These are phyloP conservation scores for Xenopus petersii DNA, from an alignment of 2,797 vertebrate species.

Conservation along the genomic window DNA sequence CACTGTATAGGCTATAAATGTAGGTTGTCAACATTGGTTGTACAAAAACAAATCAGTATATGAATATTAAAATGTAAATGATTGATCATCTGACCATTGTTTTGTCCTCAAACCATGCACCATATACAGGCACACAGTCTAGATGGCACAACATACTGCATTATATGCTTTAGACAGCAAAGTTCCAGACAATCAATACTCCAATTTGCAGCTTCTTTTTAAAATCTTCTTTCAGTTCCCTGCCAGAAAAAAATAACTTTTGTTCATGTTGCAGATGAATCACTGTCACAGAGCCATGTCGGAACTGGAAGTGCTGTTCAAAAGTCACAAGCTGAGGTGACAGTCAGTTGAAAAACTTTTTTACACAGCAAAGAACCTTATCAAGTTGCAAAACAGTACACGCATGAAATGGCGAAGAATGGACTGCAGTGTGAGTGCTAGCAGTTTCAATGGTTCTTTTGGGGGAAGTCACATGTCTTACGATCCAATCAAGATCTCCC, in stretches of 20 bases:
- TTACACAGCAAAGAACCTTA: background rate
- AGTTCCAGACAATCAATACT: background rate
- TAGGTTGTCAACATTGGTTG: too few relatives aligned
- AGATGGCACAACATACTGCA: background rate
- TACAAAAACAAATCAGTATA: background rate
- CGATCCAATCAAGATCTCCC: background rate
- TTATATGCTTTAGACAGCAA: background rate
- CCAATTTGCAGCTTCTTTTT: background rate
- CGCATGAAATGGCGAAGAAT: background rate
- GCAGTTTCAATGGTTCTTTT: background rate
- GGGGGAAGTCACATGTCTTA: background rate
- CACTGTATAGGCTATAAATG: background rate
- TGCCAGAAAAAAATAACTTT: background rate
- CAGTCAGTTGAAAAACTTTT: background rate
- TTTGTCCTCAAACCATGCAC: too few relatives aligned
- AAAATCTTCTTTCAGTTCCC: background rate
- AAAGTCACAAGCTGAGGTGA: background rate
- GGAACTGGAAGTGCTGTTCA: background rate
- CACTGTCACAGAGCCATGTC: background rate
- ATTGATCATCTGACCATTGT: too few relatives aligned
- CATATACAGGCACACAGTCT: background rate
- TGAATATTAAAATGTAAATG: too few relatives aligned
- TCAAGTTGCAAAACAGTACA: background rate
- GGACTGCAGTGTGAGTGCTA: background rate
- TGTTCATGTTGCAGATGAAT: slow-evolving; percentile 18